Base-by-base conservation (phyloP, 1,140 invertebrate genomes). In the Drosophila orosa region DNA sequence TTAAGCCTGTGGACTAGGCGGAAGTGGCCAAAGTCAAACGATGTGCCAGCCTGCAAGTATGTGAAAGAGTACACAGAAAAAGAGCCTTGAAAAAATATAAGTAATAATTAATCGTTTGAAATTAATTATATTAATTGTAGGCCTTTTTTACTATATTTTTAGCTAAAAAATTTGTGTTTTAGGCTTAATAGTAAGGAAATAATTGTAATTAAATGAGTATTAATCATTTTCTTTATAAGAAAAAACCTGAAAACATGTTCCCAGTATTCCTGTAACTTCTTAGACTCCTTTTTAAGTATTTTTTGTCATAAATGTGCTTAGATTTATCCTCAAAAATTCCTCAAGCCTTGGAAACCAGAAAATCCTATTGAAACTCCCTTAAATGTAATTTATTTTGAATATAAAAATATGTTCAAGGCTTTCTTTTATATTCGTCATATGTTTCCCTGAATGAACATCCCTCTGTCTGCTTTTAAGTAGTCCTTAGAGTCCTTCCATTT, bases 1-100 rank as follows among this genome's bases (percentile, higher is more conserved):
- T 87, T 89, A 89, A 89, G 84, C 79, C 79, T 69, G 65, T 66
- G 84, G 79, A 69, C 84, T 60, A 85, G 78, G 66, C 84, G 84
- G 84, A 87, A 87, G 83, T 86, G 58, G 72, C 74, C 74, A 68
- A 77, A 76, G 72, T 40, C 73, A 68, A 71, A 54, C 40, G 39
- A 74, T 74, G 56, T 73, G 57, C 47, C 45, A 59, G 61, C 22
- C 31, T 66, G 54, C 29, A 66, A 50, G 31, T 40, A 39, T 59
- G 40, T 59, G 74, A 33, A 15, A 10, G 12, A 22, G 12, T 44
- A 52, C 65, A 68, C 65, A 12, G 45, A 1, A 19, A 50, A 42
- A 35, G 3, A 6, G 15, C 7, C 3, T 5, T 15, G 1, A 8
- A 25, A 44, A 44, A 44, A 52, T 52, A 54, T 29, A 29, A 10